Percentiles rank a stretch among this genome's conserved stretches.
Conservation (phyloP, 64 coral and sea anemone species). For the Stichodactyla helianthus region DNA sequence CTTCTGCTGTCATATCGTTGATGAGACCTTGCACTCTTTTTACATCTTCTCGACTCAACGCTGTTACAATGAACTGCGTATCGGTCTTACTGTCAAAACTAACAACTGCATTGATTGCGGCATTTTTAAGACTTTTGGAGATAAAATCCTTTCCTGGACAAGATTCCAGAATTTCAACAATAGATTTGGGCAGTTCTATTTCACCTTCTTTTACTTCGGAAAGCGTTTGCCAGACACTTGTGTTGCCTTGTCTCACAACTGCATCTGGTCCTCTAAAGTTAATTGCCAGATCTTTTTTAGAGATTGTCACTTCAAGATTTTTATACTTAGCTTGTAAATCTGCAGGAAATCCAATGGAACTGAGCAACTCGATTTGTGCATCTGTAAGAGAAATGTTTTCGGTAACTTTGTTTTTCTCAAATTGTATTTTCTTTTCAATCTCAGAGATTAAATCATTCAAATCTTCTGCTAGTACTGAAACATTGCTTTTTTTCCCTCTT, state of each 20-base stretch:
- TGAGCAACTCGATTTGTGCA: neutral
- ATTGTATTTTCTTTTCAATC: no score
- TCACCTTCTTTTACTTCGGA: constrained; percentile 14
- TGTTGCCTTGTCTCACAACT: constrained; percentile 6
- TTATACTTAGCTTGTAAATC: neutral
- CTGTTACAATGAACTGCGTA: constrained; percentile 34
- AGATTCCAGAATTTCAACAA: constrained; percentile 8
- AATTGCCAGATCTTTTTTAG: neutral
- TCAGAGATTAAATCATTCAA: no score
- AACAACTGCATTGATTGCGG: neutral
- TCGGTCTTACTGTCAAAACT: neutral
- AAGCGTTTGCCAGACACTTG: neutral
- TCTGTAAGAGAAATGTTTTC: neutral
- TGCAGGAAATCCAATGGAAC: neutral
- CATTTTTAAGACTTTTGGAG: neutral
- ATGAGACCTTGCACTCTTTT: constrained; percentile 14
- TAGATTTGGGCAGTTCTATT: constrained; percentile 19
- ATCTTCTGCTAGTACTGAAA: no score
- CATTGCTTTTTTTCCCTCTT: no score
- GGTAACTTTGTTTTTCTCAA: no score
- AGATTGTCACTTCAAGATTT: neutral
- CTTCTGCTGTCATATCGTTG: constrained; percentile 19
- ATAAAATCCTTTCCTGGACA: constrained; percentile 8
- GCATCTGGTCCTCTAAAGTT: constrained; percentile 21
- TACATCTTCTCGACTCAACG: constrained; percentile 13